Evolutionary conservation across 1,140 invertebrate genomes (phyloP), one percentile per base, ranked within the genome.

Genomic region (Cardiocondyla obscurior): DNA sequence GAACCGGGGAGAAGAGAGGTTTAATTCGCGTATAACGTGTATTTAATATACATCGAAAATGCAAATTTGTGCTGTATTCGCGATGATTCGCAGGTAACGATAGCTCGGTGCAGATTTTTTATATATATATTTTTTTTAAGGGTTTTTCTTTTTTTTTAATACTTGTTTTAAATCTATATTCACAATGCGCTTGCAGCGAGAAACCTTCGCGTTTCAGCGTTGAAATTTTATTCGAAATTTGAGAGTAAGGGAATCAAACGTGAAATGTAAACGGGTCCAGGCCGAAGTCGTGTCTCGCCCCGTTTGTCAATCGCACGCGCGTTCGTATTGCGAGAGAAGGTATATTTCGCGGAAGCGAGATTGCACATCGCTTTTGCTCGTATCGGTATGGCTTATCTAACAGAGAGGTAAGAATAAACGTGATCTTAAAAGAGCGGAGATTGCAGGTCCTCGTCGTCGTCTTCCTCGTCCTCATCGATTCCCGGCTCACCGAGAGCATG

Each of bases 401-500:
- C 57, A 81, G 86, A 89, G 84, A 82, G 51, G 83, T 83, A 60
- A 87, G 74, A 84, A 81, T 87, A 87, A 73, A 65, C 58, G 85
- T 65, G 79, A 70, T 91, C 85, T 82, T 93, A 93, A 73, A 90
- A 92, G 28, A 89, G 89, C 14, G 92, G 92, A 25, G 93, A 93
- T 85, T 91, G 90, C 57, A 90, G 86, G 10, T 94, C 93, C 73
- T 96, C 96, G 22, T 97, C 96, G 28, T 97, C 96, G 3, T 96
- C 96, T 33, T 97, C 97, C 83, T 96, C 96, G 62, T 97, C 97
- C 83, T 97, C 97, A 84, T 97, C 95, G 46, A 94, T 94, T 42
- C 95, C 97, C 19, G 97, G 97, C 91, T 98, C 97, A 0, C 97
- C 97, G 16, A 98, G 94, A 3, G 97, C 97, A 89, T 97, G 96